phyloP scores from a whole-genome alignment of 2,888 invertebrate species.

The Agriopis aurantiaria region DNA sequence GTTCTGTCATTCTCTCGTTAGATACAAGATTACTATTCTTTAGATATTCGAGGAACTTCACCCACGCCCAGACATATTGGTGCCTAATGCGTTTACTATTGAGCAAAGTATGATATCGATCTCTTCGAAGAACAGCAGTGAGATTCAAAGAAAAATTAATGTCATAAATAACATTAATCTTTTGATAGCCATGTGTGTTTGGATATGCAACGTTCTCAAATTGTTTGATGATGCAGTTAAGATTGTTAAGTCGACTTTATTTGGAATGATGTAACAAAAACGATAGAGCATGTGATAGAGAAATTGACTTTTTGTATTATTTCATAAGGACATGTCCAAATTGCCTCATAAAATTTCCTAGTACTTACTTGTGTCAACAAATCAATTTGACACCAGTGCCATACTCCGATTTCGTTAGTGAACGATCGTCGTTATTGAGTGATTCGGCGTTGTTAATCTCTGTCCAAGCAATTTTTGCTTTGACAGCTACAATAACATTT shows the following conservation, averaged over 20 bases:
- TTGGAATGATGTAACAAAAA: neutral
- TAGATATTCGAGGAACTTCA: slow-evolving; percentile 68
- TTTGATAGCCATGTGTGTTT: slow-evolving; percentile 36
- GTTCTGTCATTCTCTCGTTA: slow-evolving; percentile 69
- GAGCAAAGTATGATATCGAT: slow-evolving; percentile 71
- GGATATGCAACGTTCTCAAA: slow-evolving; percentile 16
- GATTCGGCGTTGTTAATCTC: too few relatives aligned
- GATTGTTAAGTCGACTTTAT: slow-evolving; percentile 15
- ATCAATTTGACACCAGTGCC: too few relatives aligned
- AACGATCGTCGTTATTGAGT: too few relatives aligned
- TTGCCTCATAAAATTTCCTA: too few relatives aligned
- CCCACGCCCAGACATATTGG: slow-evolving; percentile 67
- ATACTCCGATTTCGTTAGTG: too few relatives aligned
- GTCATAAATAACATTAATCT: slow-evolving; percentile 59
- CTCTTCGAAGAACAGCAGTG: slow-evolving; percentile 65
- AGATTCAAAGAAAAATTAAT: slow-evolving; percentile 62
- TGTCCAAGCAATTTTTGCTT: too few relatives aligned
- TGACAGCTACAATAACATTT: too few relatives aligned
- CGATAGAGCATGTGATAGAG: too few relatives aligned
- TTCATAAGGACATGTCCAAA: too few relatives aligned
- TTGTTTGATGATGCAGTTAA: slow-evolving; percentile 19
- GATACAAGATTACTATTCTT: slow-evolving; percentile 43
- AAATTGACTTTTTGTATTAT: too few relatives aligned
- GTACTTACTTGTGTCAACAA: too few relatives aligned
- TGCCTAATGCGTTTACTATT: slow-evolving; percentile 79